phyloP scores from a whole-genome alignment of 2,113 vertebrate genomes.

The Macrotus californicus region DNA sequence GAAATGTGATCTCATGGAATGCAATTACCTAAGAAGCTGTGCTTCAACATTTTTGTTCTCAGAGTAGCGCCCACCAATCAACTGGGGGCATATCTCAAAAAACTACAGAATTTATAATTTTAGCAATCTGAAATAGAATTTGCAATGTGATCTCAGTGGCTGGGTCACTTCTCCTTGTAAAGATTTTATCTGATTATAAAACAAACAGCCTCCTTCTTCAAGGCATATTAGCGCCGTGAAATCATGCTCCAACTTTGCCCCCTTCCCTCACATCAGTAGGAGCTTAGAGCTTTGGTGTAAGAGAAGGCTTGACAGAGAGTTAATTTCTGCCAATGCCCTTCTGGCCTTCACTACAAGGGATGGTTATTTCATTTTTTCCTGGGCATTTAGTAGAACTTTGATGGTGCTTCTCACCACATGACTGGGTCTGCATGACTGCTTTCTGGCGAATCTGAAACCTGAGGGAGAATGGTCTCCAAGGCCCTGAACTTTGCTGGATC shows the following conservation, averaged over 20 bases:
- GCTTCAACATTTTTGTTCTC: constrained; percentile 51
- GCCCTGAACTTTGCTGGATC: neutral
- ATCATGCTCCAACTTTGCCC: constrained; percentile 23
- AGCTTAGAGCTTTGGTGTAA: neutral
- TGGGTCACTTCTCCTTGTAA: neutral
- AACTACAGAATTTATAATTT: constrained; percentile 38
- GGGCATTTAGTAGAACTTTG: neutral
- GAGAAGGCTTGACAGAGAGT: constrained; percentile 21
- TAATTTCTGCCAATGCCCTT: constrained; percentile 30
- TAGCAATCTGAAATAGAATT: constrained; percentile 49
- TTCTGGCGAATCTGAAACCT: neutral
- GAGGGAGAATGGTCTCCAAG: neutral
- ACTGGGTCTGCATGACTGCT: neutral
- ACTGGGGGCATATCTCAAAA: neutral
- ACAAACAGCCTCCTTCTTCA: constrained; percentile 59
- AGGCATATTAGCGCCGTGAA: constrained; percentile 39
- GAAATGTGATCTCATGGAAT: constrained; percentile 21
- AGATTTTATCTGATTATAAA: constrained; percentile 31
- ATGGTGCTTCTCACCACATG: neutral
- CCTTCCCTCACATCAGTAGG: neutral
- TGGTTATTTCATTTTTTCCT: neutral
- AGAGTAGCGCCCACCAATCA: neutral
- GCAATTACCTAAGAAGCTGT: neutral
- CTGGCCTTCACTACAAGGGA: neutral
- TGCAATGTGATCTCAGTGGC: constrained; percentile 42